Evolutionary conservation across 1,140 invertebrate species (phyloP), one percentile per base, ranked within the genome.

Genomic region (Sitobion miscanthi): DNA sequence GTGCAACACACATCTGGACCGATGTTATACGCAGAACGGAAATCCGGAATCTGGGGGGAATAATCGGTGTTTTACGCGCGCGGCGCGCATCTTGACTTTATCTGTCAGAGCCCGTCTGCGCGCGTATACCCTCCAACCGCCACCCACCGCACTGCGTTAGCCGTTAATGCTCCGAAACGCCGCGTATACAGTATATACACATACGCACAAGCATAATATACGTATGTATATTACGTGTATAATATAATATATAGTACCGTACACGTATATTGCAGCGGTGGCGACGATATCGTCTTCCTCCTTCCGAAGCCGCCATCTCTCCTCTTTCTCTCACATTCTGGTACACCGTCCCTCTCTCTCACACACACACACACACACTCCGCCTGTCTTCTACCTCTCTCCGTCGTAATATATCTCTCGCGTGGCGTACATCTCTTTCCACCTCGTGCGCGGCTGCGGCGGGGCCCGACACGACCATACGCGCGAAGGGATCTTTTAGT

Each of bases 1-100:
- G 90, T 25, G 90, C 69, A 54, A 52, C 90, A 83, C 90, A 91
- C 90, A 91, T 91, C 90, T 91, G 90, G 90, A 91, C 90, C 77
- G 69, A 49, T 47, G 90, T 77, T 91, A 86, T 83, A 90, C 45
- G 90, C 90, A 52, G 14, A 91, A 83, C 90, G 90, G 90, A 91
- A 91, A 91, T 91, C 90, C 90, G 90, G 90, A 91, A 82, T 47
- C 57, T 77, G 90, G n/a, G 90, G 90, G 69, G 69, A 91, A 91
- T 83, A 83, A 91, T 91, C 90, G 90, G 90, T 91, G 90, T 91
- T 91, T 91, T 91, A 91, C 90, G 45, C 82, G 90, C 90, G 90
- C 57, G 42, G 57, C 90, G 90, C 90, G 90, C 90, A 91, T 91
- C 90, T 91, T 91, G 90, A 91, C 90, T 91, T 91, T 91, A 91